These are phyloP conservation scores for Babyrousa celebensis DNA, from an alignment of 2,797 vertebrate genomes.

Conservation along the genomic window DNA sequence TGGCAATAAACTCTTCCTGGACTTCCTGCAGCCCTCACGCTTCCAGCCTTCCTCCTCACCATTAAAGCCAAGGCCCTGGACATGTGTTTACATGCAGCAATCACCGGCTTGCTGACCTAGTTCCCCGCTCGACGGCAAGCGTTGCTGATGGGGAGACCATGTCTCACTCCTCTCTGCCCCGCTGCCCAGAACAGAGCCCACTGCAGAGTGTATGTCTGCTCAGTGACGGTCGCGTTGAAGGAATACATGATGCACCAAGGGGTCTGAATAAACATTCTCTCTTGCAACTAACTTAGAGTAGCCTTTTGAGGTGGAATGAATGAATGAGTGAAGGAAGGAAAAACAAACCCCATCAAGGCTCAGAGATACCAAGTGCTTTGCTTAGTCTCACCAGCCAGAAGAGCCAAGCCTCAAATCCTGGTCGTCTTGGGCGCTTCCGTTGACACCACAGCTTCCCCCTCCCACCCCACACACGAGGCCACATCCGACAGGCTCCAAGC, in stretches of 20 bases:
- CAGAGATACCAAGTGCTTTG: not conserved
- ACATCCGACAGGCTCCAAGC: not conserved
- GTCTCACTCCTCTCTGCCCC: not conserved
- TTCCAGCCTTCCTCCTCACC: not conserved
- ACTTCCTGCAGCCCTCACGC: not conserved
- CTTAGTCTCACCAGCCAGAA: not conserved
- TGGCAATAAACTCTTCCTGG: slow-evolving; percentile 8
- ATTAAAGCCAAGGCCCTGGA: not conserved
- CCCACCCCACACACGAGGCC: not conserved
- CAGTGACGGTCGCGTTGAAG: not conserved
- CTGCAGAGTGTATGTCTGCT: not conserved
- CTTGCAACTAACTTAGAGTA: not conserved
- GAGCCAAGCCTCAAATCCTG: not conserved
- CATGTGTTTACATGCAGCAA: not conserved
- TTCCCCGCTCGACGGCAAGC: not conserved
- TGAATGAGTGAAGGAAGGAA: not conserved
- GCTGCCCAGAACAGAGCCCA: not conserved
- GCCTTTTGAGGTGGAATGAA: not conserved
- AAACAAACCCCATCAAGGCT: not conserved
- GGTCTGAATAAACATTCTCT: not conserved
- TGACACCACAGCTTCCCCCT: not conserved
- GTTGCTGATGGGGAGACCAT: not conserved
- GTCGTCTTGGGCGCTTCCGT: not conserved
- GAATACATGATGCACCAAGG: not conserved
- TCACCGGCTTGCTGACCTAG: not conserved